Base-by-base conservation (phyloP, 2,797 vertebrate species). In the Champsocephalus gunnari region DNA sequence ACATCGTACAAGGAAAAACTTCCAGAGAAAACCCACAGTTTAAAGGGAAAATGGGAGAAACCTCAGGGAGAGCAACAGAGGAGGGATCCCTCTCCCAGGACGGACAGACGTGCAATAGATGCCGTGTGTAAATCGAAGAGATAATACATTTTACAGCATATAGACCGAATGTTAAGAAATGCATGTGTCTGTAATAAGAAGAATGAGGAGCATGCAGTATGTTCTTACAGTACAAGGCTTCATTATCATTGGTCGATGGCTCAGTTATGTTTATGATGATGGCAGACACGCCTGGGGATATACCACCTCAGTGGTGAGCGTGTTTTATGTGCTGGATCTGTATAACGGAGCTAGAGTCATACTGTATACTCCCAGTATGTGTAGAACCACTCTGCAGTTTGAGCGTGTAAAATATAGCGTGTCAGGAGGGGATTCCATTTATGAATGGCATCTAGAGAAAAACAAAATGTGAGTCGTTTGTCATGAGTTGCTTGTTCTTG, bases 261-360 rank as follows among this genome's bases (percentile, higher is more conserved):
- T 83, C 78, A 70, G 67, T 80, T 84, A 60, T 85, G 80, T 90
- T 88, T 89, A 90, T 78, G 87, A 88, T 79, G 82, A 83, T 76
- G 83, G 79, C 71, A 67, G 76, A 78, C 58, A 61, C 19, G 82
- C 90, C 83, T 54, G 71, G 87, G 86, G 88, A 73, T 79, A 82
- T 11, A 13, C 67, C 51, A 32, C 66, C 74, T 75, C 73, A 41
- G 48, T 9, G 58, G 51, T 58, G 78, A 71, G 76, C 48, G 51
- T 68, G 56, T 82, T 92, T 91, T 86, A 90, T 87, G 73, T 62
- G 63, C 58, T 48, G 65, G 24, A 68, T 47, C 56, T 28, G 44
- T 55, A 61, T 28, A 51, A 72, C 43, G 74, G 71, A 79, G 54
- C 68, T 13, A 9, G 17, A 71, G 32, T 69, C 64, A 3, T 51